Conservation (phyloP, 2,888 invertebrate species). For the Morpho helenor region DNA sequence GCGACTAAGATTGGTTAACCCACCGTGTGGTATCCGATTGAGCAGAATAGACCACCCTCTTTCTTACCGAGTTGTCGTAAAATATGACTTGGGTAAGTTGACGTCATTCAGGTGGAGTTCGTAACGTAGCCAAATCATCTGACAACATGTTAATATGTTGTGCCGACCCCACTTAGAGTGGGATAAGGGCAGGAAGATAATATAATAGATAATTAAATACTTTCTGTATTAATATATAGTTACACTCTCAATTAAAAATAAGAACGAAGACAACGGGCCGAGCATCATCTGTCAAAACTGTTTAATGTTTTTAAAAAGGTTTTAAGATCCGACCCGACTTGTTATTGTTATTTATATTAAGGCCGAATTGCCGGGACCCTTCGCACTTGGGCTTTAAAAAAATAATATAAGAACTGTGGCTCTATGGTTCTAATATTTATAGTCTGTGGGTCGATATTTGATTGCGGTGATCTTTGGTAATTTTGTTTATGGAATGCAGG, state of each 20-base stretch:
- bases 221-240: slow-evolving; percentile 10
- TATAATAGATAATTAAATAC: not conserved
- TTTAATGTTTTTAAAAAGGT: slow-evolving; percentile 67
- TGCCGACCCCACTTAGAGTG: too few species aligned
- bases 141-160: too few species aligned
- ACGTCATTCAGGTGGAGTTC: too few species aligned
- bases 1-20: too few species aligned
- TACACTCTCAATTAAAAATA: slow-evolving; percentile 34
- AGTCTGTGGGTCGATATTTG: slow-evolving; percentile 37
- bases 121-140: too few species aligned
- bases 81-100: too few species aligned
- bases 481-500: slow-evolving; percentile 65
- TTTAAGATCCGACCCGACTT: slow-evolving; percentile 54
- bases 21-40: too few species aligned
- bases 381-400: slow-evolving; percentile 62
- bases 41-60: too few species aligned
- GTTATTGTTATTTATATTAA: slow-evolving; percentile 76
- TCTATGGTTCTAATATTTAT: slow-evolving; percentile 40
- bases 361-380: slow-evolving; percentile 66
- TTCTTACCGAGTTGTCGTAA: too few species aligned
- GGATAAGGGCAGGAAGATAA: too few species aligned
- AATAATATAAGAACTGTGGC: slow-evolving; percentile 30
- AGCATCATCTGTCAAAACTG: slow-evolving; percentile 66
- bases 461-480: slow-evolving; percentile 20
- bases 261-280: slow-evolving; percentile 45